phyloP scores from a whole-genome alignment of 2,113 vertebrate genomes.

The Dendrocopos noguchii region DNA sequence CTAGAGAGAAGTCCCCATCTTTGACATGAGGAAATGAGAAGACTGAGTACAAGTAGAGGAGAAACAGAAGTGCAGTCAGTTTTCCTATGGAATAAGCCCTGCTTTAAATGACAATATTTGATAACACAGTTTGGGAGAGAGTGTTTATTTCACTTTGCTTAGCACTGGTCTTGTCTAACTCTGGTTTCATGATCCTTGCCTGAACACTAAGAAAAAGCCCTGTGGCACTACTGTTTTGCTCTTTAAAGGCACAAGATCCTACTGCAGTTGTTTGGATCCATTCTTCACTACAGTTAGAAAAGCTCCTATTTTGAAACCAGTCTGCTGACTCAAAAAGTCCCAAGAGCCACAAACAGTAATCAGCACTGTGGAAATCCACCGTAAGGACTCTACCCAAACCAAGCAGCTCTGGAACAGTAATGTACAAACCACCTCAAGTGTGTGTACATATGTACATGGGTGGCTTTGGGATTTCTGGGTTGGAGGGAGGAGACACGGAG shows the following conservation, averaged over 20 bases:
- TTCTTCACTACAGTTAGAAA: neutral
- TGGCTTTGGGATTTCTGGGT: neutral
- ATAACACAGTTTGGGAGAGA: neutral
- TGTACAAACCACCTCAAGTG: neutral
- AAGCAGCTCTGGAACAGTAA: neutral
- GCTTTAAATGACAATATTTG: fast-evolving
- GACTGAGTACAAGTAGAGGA: neutral
- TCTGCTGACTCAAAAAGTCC: neutral
- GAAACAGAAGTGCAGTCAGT: neutral
- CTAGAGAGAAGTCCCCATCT: neutral
- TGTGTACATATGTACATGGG: neutral
- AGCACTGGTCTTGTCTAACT: neutral
- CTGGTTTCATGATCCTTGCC: too few relatives aligned
- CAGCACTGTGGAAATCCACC: neutral
- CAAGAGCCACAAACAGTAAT: neutral
- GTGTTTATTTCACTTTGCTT: neutral
- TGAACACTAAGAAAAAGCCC: neutral
- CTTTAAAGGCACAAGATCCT: neutral
- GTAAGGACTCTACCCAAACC: neutral
- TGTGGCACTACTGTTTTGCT: neutral
- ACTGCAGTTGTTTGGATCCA: neutral
- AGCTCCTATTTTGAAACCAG: neutral
- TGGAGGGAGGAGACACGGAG: neutral
- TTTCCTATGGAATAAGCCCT: neutral
- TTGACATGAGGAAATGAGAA: neutral